Evolutionary conservation across 2,888 invertebrate species (phyloP).

Genomic region (Eupithecia centaureata): DNA sequence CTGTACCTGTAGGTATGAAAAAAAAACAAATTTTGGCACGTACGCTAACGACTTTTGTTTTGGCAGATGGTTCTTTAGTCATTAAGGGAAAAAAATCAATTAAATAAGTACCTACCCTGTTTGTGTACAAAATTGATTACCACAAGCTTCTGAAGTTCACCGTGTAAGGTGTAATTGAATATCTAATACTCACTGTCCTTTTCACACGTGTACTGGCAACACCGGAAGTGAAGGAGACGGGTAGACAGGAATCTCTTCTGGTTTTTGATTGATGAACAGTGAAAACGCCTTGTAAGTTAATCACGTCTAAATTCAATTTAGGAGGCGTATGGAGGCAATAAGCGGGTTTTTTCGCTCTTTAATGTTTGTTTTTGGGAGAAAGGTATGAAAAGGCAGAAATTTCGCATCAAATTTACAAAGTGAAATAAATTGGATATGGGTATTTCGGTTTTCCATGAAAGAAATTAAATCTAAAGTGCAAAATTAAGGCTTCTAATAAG

Average conservation of each 20-base stretch:
- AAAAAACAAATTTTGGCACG: slow-evolving; percentile 65
- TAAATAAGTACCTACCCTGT: slow-evolving; percentile 66
- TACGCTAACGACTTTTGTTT: slow-evolving; percentile 73
- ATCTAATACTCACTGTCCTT: slow-evolving; percentile 66
- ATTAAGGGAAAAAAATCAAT: slow-evolving; percentile 78
- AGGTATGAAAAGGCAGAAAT: background rate
- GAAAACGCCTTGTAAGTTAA: slow-evolving; percentile 82
- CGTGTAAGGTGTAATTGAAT: slow-evolving; percentile 71
- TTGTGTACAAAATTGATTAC: slow-evolving; percentile 83
- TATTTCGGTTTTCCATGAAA: background rate
- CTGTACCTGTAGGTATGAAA: slow-evolving; percentile 42
- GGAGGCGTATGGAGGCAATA: slow-evolving; percentile 70
- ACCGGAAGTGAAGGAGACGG: slow-evolving; percentile 57
- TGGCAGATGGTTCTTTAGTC: slow-evolving; percentile 81
- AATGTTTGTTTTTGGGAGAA: slow-evolving; percentile 72
- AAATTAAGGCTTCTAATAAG: background rate
- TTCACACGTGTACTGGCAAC: slow-evolving; percentile 47
- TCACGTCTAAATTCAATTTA: slow-evolving; percentile 83
- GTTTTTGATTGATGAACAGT: slow-evolving; percentile 82
- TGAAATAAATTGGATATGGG: background rate
- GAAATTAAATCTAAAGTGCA: background rate
- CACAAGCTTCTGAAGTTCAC: slow-evolving; percentile 75
- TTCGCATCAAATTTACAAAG: background rate
- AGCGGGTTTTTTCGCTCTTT: slow-evolving; percentile 69
- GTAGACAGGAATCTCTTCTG: slow-evolving; percentile 72